Evolutionary conservation across 2,888 invertebrate genomes (phyloP).

Genomic region (Monoplex corrugatus): DNA sequence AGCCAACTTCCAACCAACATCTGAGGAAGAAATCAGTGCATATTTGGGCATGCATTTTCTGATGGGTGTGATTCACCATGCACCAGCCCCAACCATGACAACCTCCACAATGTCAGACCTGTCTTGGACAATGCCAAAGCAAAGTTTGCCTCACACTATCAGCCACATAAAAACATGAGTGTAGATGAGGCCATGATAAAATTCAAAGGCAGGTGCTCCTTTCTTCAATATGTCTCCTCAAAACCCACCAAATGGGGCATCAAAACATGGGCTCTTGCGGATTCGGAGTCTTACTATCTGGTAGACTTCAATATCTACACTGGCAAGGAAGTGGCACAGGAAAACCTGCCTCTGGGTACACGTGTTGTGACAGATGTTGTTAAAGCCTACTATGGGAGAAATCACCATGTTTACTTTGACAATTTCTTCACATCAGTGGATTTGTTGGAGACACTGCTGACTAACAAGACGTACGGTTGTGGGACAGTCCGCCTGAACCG

Average conservation of each 20-base stretch:
- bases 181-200: constrained; percentile 33
- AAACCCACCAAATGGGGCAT: constrained; percentile 30
- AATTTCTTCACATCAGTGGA: not conserved
- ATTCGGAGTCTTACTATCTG: constrained; percentile 11
- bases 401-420: constrained; percentile 19
- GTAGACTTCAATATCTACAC: constrained; percentile 35
- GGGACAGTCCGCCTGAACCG: constrained; percentile 8
- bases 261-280: constrained; percentile 23
- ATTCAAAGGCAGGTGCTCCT: constrained; percentile 42
- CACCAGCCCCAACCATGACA: not conserved
- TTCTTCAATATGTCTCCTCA: constrained; percentile 6
- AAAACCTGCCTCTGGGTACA: not conserved
- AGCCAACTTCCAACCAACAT: not conserved
- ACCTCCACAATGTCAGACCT: not conserved
- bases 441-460: not conserved
- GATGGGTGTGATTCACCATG: constrained; percentile 42
- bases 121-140: not conserved
- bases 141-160: not conserved
- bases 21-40: constrained; percentile 20
- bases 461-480: not conserved
- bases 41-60: constrained; percentile 23
- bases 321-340: not conserved
- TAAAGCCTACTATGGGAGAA: not conserved
- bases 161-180: constrained; percentile 14
- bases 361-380: not conserved